Evolutionary conservation across 2,113 vertebrate species (phyloP).

Genomic region (Cyanoderma ruficeps): DNA sequence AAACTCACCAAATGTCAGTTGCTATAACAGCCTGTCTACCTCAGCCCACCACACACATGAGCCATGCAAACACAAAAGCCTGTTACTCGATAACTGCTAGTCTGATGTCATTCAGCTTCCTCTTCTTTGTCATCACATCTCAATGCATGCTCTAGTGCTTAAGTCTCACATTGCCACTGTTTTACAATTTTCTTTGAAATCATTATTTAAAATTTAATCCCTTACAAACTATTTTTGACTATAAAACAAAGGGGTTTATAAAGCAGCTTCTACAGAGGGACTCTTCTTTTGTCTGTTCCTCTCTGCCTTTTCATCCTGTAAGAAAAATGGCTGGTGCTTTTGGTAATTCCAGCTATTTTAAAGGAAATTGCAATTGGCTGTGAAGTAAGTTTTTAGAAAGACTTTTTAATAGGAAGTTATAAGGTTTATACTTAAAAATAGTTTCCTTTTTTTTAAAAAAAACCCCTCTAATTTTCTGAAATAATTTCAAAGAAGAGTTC

Average conservation of each 20-base stretch:
- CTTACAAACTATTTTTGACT: background rate
- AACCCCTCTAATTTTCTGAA: background rate
- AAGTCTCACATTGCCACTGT: background rate
- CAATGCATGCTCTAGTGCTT: background rate
- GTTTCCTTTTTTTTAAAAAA: background rate
- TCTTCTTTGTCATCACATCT: background rate
- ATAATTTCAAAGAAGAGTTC: fast-evolving
- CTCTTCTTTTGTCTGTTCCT: background rate
- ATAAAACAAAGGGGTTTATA: background rate
- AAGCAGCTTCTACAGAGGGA: background rate
- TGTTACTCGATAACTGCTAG: background rate
- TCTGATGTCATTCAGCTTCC: background rate
- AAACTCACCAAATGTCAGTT: background rate
- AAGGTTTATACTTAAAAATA: background rate
- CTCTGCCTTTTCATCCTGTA: background rate
- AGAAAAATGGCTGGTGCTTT: background rate
- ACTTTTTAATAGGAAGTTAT: background rate
- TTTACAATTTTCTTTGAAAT: background rate
- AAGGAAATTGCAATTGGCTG: background rate
- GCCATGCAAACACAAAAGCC: background rate
- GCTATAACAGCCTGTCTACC: background rate
- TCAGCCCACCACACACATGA: background rate
- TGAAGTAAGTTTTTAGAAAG: background rate
- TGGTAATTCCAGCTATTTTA: background rate
- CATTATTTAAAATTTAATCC: background rate